Conservation (phyloP, 2,797 vertebrate genomes). For the Pangasius krempfi region DNA sequence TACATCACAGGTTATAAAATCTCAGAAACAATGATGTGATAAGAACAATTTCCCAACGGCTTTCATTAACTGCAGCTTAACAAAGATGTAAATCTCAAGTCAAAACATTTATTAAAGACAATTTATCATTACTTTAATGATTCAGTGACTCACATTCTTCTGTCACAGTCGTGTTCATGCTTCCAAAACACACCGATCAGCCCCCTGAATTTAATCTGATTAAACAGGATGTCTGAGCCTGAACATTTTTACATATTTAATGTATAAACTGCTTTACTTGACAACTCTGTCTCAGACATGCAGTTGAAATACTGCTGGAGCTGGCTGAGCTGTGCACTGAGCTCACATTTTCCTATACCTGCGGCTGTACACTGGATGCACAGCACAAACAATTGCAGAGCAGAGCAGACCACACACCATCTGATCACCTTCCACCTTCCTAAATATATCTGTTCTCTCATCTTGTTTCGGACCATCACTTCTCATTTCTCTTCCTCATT, state of each 20-base stretch:
- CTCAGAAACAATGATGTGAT: slow-evolving; percentile 8
- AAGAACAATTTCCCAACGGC: background rate
- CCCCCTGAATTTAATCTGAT: background rate
- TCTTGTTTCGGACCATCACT: slow-evolving; percentile 14
- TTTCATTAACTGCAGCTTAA: slow-evolving; percentile 25
- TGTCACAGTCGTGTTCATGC: background rate
- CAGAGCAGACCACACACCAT: slow-evolving; percentile 13
- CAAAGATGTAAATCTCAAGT: background rate
- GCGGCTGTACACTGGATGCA: slow-evolving; percentile 30
- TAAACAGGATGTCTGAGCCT: background rate
- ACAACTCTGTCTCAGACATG: slow-evolving; percentile 24
- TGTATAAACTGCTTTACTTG: slow-evolving; percentile 34
- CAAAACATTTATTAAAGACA: slow-evolving; percentile 25
- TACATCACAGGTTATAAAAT: slow-evolving; percentile 18
- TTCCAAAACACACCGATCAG: background rate
- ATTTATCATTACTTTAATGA: slow-evolving; percentile 18
- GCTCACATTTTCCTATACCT: slow-evolving; percentile 36
- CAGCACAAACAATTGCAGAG: slow-evolving; percentile 41
- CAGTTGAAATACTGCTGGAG: slow-evolving; percentile 25
- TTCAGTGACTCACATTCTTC: slow-evolving; percentile 1
- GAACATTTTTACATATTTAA: slow-evolving; percentile 32
- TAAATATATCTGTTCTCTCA: background rate
- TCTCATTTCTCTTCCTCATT: slow-evolving; percentile 7
- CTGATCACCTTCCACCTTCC: slow-evolving; percentile 20
- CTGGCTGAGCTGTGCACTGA: slow-evolving; percentile 37